Base-by-base conservation (phyloP, 2,113 vertebrate genomes). In the Miniopterus natalensis region DNA sequence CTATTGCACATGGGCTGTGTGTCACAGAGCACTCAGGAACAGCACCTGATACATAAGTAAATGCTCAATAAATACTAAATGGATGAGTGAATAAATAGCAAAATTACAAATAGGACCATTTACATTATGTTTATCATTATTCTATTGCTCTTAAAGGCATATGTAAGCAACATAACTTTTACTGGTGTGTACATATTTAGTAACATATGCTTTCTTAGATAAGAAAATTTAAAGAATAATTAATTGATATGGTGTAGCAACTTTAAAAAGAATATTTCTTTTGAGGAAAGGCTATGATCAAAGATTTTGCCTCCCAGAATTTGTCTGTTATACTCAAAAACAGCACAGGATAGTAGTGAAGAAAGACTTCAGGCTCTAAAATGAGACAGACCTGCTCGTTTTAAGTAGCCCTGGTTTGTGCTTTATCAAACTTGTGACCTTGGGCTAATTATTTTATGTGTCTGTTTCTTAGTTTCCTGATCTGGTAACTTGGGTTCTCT, bases 201-300 rank as follows among this genome's bases (percentile, higher is more conserved):
- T 13, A 83, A 71, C n/a, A 20, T 78, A 80, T 80, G 10, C 17
- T 59, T 73, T 77, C 17, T 57, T 73, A 40, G 6, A 3, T 36
- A 27, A 51, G 23, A 71, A 93, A 59, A 90, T 29, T 29, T 25
- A 42, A 55, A 66, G 47, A 73, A 8, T 31, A 86, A 70, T 87
- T 74, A 51, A 77, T 36, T 4, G 8, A 75, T 84, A 29, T 57
- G 21, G 8, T 31, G 2, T 81, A 84, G 21, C 18, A 93, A 36
- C 6, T 79, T 88, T 29, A 66, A 80, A 87, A 55, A 70, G 61
- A 90, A 13, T 87, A 49, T 51, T 94, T 86, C 63, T 95, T 91
- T 78, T 66, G 14, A 81, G 13, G 36, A 49, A 85, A 71, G 14
- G 10, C 36, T 92, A 42, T 84, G 49, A 51, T 65, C 51, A 65